Evolutionary conservation across 2,888 invertebrate genomes (phyloP).

Genomic region (Xestobium rufovillosum): DNA sequence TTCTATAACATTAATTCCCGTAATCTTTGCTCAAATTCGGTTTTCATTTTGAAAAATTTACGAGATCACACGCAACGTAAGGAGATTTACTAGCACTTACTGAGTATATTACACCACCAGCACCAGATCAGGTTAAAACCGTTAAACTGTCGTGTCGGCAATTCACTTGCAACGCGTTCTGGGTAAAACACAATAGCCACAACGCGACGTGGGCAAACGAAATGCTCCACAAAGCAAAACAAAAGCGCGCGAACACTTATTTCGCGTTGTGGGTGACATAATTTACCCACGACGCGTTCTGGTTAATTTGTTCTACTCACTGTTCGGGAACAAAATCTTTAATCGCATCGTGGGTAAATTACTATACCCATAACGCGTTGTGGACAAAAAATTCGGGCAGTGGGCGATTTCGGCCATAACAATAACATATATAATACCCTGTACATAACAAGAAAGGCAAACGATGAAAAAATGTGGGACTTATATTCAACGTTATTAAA

Average conservation of each 20-base stretch:
- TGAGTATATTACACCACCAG: too few species aligned
- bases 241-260: background rate
- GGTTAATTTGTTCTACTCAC: background rate
- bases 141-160: too few species aligned
- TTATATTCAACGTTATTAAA: too few species aligned
- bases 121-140: too few species aligned
- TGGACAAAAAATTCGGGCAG: too few species aligned
- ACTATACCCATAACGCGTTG: conserved; percentile 2
- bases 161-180: too few species aligned
- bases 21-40: background rate
- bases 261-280: background rate
- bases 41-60: too few species aligned
- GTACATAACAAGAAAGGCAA: too few species aligned
- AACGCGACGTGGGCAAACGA: background rate
- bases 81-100: too few species aligned
- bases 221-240: background rate
- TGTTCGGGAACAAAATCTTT: background rate
- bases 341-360: background rate
- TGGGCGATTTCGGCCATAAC: conserved; percentile 1
- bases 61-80: too few species aligned
- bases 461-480: too few species aligned
- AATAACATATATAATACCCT: conserved; percentile 2
- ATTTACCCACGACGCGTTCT: background rate
- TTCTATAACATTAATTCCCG: background rate
- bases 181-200: background rate